Evolutionary conservation across 53 echinoderm and acorn worm species (phyloP).

Genomic region (Mesocentrotus franciscanus): DNA sequence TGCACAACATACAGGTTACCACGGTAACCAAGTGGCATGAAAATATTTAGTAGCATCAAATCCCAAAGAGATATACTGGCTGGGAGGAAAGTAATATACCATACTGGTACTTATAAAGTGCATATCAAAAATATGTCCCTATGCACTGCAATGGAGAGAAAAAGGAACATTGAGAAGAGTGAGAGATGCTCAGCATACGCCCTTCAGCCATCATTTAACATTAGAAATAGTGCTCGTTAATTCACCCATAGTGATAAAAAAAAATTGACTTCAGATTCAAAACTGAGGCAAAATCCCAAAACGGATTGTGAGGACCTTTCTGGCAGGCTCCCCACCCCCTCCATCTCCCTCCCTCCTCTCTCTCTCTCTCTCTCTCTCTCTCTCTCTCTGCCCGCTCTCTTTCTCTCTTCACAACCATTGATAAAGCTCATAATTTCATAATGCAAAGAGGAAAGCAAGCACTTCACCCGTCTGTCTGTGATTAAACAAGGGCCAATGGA

Average conservation of each 20-base stretch:
- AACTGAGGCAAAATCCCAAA: background rate
- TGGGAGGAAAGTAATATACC: too few relatives aligned
- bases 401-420: background rate
- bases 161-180: too few relatives aligned
- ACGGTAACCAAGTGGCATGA: too few relatives aligned
- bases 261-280: background rate
- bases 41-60: too few relatives aligned
- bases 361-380: background rate
- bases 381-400: background rate
- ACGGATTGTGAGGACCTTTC: too few relatives aligned
- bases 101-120: too few relatives aligned
- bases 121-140: too few relatives aligned
- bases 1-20: too few relatives aligned
- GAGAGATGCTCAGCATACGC: background rate
- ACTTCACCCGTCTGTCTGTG: slow-evolving; percentile 13
- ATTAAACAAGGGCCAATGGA: background rate
- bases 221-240: background rate
- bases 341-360: background rate
- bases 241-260: background rate
- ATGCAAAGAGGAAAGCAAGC: background rate
- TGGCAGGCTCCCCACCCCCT: background rate
- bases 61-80: too few relatives aligned
- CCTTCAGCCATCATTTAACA: background rate
- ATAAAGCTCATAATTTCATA: slow-evolving; percentile 49
- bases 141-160: too few relatives aligned